Evolutionary conservation across 1,140 invertebrate species (phyloP), one percentile per base, ranked within the genome.

Genomic region (Lysiphlebus fabarum): DNA sequence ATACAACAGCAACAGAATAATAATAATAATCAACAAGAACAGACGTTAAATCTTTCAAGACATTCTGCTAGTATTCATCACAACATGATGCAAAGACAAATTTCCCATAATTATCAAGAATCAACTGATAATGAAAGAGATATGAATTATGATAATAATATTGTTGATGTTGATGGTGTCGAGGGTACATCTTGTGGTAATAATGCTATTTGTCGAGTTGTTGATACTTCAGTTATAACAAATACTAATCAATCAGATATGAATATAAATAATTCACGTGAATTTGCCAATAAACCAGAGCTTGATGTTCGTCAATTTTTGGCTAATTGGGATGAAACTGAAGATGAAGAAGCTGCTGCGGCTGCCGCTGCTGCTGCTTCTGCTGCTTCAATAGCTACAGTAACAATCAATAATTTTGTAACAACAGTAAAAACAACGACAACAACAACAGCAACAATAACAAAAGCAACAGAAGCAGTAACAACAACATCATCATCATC

Each of bases 301-400:
- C 57, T 80, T 0, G 79, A 81, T 33, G 75, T 81, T 8, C 68
- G 78, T 11, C 77, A 81, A 38, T 81, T 80, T 62, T 57, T 81
- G 10, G 79, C 75, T 0, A 81, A 68, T 37, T 81, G 79, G 79
- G 77, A 78, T 41, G 79, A 80, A 34, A 74, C 73, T 0, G 75
- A 78, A 42, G 78, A 80, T 3, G 78, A 79, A 43, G 78, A 80
- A 7, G 71, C 66, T 11, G 53, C 65, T 0, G 58, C 63, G 36
- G 44, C 59, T 2, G 17, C 17, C 17, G 17, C 17, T 2, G 17
- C 17, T 11, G 53, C 65, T 0, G 58, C 63, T 37, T 42, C 59
- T 2, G 17, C 17, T 4, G 17, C 17, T 2, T 1, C 17, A 0
- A 67, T 71, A 1, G 67, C 73, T 2, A 70, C 70, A 26, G 17